Evolutionary conservation across 1,140 invertebrate species (phyloP).

Genomic region (Camponotus floridanus): DNA sequence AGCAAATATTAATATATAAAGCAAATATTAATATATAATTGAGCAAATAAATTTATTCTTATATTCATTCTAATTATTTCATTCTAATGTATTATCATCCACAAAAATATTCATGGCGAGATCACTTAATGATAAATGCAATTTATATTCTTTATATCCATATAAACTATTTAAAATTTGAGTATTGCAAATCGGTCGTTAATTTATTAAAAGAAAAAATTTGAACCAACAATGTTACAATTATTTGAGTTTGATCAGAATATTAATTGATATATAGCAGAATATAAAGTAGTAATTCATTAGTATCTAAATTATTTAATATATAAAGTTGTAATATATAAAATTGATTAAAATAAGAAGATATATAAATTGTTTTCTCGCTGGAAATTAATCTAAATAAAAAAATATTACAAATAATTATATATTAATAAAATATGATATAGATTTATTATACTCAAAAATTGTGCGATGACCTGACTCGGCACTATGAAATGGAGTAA

Average conservation of each 20-base stretch:
- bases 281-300: neutral
- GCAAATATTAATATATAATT: neutral
- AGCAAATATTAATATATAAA: neutral
- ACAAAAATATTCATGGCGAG: conserved; percentile 7
- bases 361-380: neutral
- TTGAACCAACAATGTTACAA: neutral
- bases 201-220: neutral
- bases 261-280: neutral
- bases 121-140: neutral
- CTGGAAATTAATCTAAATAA: neutral
- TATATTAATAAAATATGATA: neutral
- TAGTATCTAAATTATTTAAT: neutral
- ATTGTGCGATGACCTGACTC: neutral
- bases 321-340: no score
- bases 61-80: neutral
- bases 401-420: neutral
- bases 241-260: neutral
- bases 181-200: neutral
- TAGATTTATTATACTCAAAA: neutral
- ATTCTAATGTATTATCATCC: neutral
- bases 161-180: neutral
- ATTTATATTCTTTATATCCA: neutral
- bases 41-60: neutral
- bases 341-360: neutral
- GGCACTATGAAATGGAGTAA: neutral